Percentiles rank a stretch among this genome's conserved stretches.
Conservation (phyloP, 2,797 vertebrate genomes). For the Margarornis squamiger region DNA sequence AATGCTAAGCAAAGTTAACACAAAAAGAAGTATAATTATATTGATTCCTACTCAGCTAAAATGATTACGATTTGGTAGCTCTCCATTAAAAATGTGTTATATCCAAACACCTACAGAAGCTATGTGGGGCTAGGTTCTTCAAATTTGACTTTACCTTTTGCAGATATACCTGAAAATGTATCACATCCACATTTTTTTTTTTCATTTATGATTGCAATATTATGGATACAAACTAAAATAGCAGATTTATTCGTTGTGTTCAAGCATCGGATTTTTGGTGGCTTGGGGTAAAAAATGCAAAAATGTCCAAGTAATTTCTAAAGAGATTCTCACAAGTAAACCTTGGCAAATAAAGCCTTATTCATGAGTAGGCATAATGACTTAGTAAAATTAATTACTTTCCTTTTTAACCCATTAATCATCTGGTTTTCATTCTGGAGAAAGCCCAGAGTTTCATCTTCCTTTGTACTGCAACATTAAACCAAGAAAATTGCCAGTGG, state of each 20-base stretch:
- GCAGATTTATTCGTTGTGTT: neutral
- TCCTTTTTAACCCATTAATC: slow-evolving; percentile 50
- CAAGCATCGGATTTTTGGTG: neutral
- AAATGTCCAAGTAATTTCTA: neutral
- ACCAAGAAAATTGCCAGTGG: slow-evolving; percentile 40
- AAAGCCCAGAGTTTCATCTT: slow-evolving; percentile 12
- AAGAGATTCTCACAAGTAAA: neutral
- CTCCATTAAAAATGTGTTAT: neutral
- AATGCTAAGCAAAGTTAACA: neutral
- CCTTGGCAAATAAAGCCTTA: neutral
- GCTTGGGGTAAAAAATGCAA: neutral
- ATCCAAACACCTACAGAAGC: neutral
- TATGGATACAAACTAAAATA: neutral
- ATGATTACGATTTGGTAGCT: neutral
- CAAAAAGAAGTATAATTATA: neutral
- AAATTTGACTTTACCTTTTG: neutral
- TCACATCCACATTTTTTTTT: neutral
- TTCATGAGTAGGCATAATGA: neutral
- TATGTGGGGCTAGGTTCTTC: neutral
- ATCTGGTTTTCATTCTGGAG: slow-evolving; percentile 31
- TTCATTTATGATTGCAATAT: neutral
- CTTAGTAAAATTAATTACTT: slow-evolving; percentile 36
- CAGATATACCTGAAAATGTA: neutral
- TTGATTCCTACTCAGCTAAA: neutral
- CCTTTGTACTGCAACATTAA: slow-evolving; percentile 29